Evolutionary conservation across 1,140 invertebrate species (phyloP).

Genomic region (Drosophila micromelanica): DNA sequence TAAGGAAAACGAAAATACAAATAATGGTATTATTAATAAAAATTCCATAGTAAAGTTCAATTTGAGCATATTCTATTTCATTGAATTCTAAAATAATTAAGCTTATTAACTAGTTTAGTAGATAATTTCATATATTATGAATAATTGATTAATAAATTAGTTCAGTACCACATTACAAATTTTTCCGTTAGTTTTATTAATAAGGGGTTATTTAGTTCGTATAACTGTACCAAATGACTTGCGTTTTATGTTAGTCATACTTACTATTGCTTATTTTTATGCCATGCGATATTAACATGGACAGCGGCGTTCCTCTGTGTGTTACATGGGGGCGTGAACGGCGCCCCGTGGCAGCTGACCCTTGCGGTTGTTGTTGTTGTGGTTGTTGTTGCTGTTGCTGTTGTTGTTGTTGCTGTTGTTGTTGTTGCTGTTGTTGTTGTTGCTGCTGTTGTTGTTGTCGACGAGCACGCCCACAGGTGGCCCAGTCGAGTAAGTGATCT

Average conservation of each 20-base stretch:
- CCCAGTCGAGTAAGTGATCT: slow-evolving; percentile 88
- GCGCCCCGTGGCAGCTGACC: slow-evolving; percentile 53
- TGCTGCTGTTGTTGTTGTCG: slow-evolving; percentile 45
- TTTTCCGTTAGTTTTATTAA: not conserved
- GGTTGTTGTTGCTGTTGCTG: slow-evolving; percentile 40
- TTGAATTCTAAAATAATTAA: not conserved
- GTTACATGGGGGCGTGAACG: slow-evolving; percentile 78
- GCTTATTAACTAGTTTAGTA: too few species aligned
- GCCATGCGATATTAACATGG: slow-evolving; percentile 90
- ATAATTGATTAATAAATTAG: too few species aligned
- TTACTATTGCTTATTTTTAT: slow-evolving; percentile 90
- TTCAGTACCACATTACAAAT: too few species aligned
- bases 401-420: slow-evolving; percentile 46
- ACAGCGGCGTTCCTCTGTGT: slow-evolving; percentile 87
- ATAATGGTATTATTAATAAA: not conserved
- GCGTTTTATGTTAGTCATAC: slow-evolving; percentile 79
- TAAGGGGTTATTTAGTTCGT: not conserved
- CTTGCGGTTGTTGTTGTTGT: slow-evolving; percentile 48
- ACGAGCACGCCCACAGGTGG: slow-evolving; percentile 67
- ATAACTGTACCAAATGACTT: slow-evolving; percentile 30
- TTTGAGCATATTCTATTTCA: too few species aligned
- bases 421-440: slow-evolving; percentile 37
- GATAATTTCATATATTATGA: too few species aligned
- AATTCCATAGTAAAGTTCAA: too few species aligned
- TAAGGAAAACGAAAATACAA: not conserved